Evolutionary conservation across 2,113 vertebrate genomes (phyloP).

Genomic region (Dasyornis broadbenti): DNA sequence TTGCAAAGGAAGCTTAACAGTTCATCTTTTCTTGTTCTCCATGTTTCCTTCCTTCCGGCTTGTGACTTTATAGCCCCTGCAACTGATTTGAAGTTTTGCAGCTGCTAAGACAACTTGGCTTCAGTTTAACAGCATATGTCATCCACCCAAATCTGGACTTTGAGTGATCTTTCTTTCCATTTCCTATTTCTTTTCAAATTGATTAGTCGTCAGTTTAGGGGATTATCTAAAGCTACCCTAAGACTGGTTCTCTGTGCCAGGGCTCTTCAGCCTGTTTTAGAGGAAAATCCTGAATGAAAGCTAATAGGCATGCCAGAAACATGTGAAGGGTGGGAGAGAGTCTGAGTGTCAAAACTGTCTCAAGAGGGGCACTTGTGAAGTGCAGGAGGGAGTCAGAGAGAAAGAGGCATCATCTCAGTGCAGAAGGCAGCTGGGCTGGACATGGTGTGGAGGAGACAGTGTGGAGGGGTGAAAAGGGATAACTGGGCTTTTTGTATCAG

Average conservation of each 20-base stretch:
- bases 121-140: background rate
- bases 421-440: background rate
- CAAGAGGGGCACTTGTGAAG: background rate
- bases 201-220: background rate
- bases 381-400: background rate
- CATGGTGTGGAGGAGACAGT: fast-evolving
- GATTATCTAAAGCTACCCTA: background rate
- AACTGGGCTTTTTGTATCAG: background rate
- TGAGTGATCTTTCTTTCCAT: background rate
- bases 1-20: constrained; percentile 36
- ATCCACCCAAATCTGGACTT: background rate
- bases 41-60: constrained; percentile 38
- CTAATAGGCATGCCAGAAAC: background rate
- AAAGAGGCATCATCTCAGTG: background rate
- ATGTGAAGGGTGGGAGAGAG: background rate
- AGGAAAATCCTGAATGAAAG: background rate
- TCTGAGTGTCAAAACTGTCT: background rate
- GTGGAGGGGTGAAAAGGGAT: background rate
- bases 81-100: constrained; percentile 30
- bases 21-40: constrained; percentile 22
- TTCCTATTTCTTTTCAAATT: background rate
- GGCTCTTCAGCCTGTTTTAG: background rate
- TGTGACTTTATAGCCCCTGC: background rate
- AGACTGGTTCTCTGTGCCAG: background rate
- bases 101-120: constrained; percentile 2